Evolutionary conservation across 30 jellyfish, hydroid and myxozoan species (phyloP), one percentile per base, ranked within the genome.

Genomic region (Turritopsis rubra): DNA sequence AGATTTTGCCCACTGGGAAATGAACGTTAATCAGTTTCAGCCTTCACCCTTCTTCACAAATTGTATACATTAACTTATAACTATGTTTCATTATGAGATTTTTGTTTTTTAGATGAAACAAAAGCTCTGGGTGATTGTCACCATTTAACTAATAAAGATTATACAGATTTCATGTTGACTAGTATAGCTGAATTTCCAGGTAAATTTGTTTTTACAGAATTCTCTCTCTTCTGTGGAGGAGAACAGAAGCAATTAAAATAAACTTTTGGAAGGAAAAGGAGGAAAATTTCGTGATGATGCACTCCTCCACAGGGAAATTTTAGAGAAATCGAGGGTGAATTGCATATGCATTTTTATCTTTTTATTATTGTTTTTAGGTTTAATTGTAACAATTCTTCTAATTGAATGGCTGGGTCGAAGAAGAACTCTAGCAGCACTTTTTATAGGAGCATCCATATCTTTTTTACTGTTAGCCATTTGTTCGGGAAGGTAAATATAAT

Each of bases 151-250:
- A 85, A 84, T 5, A 88, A 79, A 80, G 99, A 93, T 79, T 93
- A 85, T 89, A 72, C 85, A 0, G 96, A 93, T 73, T 93, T 93
- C 77, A 73, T 93, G 83, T 88, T 92, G 96, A 93, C 99, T 0
- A 81, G 96, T 4, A 83, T 81, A 13, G 96, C 99, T 25, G 99
- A 93, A 76, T 84, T 93, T 76, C 99, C 99, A 52, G 99, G 99
- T 93, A 52, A 28, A 71, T 72, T 41, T 41, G 5, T 41, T 3
- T 41, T 3, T 41, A 41, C 5, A 3, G 60, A 18, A 4, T 19
- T 1, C 3, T 52, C 53, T n/a, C n/a, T n/a, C n/a, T n/a, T 23
- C 23, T 18, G 16, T 28, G 18, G 28, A 16, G 23, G 18, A 72
- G 23, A 72, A 72, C 18, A 72, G 18, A n/a, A n/a, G n/a, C n/a